Percentiles rank a stretch among this genome's conserved stretches.
Evolutionary conservation across 2,888 invertebrate genomes (phyloP).

Genomic region (Bellardia pandia): DNA sequence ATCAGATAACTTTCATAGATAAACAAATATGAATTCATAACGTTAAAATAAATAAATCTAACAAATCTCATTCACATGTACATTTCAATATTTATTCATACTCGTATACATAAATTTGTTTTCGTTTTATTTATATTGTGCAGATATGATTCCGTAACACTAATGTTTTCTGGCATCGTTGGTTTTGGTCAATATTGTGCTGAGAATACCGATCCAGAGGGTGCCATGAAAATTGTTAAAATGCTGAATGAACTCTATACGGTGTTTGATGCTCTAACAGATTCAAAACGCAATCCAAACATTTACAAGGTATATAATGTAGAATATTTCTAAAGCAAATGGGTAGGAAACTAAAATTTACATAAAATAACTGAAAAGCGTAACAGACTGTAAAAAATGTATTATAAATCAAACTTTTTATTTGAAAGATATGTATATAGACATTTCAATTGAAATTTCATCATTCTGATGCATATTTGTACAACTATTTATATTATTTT

Average conservation of each 20-base stretch:
- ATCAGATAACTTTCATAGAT: not conserved
- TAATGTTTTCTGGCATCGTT: slow-evolving; percentile 97
- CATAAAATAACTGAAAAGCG: not conserved
- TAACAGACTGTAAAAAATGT: not conserved
- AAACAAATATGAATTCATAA: slow-evolving; percentile 1
- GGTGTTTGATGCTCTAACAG: slow-evolving; percentile 96
- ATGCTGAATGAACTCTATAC: slow-evolving; percentile 97
- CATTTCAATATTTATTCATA: not conserved
- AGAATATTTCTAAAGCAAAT: not conserved
- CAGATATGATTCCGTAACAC: slow-evolving; percentile 94
- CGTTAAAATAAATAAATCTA: slow-evolving; percentile 1
- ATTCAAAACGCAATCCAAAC: slow-evolving; percentile 95
- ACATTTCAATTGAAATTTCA: slow-evolving; percentile 10
- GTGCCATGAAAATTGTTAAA: slow-evolving; percentile 97
- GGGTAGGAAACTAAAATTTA: not conserved
- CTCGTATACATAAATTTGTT: not conserved
- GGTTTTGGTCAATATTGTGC: slow-evolving; percentile 96
- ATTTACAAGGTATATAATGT: slow-evolving; percentile 92
- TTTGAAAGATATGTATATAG: not conserved
- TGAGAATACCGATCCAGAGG: slow-evolving; percentile 94
- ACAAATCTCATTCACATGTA: not conserved
- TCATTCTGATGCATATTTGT: not conserved
- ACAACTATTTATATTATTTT: not conserved
- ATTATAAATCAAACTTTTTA: not conserved
- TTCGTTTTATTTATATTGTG: slow-evolving; percentile 67